Conservation (phyloP, 2,113 vertebrate species). For the Reinhardtius hippoglossoides region DNA sequence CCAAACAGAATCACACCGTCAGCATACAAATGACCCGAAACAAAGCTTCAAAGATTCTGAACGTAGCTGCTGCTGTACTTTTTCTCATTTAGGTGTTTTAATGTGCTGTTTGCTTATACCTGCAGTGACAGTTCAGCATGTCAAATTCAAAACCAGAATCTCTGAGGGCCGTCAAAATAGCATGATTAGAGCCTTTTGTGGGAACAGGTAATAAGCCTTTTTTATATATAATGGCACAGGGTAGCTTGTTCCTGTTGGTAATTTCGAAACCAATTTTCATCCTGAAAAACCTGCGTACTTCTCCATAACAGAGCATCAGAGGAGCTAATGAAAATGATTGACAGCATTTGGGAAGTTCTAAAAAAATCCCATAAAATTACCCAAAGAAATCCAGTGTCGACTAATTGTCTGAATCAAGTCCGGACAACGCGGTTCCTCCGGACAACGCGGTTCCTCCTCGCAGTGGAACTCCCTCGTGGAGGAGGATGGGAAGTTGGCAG, state of each 20-base stretch:
- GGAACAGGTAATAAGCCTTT: no score
- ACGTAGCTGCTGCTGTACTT: background rate
- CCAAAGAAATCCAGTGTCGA: no score
- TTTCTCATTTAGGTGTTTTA: background rate
- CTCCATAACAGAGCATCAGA: no score
- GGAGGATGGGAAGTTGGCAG: background rate
- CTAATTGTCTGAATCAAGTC: slow-evolving; percentile 12
- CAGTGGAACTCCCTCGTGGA: background rate
- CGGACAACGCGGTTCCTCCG: slow-evolving; percentile 3
- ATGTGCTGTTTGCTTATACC: background rate
- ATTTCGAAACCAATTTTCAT: no score
- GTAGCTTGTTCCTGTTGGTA: no score
- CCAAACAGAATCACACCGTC: background rate
- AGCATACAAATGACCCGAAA: background rate
- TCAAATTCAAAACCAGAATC: background rate
- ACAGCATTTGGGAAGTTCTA: background rate
- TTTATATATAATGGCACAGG: no score
- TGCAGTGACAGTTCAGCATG: background rate
- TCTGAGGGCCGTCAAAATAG: no score
- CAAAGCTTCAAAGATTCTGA: background rate
- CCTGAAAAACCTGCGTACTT: no score
- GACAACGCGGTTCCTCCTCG: background rate
- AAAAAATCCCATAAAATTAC: background rate
- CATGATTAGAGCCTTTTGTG: background rate
- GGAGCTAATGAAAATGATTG: no score